phyloP scores from a whole-genome alignment of 2,113 vertebrate species.

The Addax nasomaculatus region DNA sequence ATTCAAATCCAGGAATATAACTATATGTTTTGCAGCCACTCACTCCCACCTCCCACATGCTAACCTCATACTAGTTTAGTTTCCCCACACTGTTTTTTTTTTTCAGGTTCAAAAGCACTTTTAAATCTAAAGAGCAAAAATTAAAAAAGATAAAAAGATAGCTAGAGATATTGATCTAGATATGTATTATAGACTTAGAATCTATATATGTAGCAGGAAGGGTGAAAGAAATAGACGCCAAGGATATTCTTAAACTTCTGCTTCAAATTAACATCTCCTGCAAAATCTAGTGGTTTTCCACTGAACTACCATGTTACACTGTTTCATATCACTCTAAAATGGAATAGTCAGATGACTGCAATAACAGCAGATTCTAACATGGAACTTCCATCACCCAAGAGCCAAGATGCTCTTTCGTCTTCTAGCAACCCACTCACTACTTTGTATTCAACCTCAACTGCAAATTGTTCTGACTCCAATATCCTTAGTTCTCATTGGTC shows the following conservation, averaged over 20 bases:
- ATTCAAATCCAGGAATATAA: not conserved
- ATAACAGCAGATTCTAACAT: not conserved
- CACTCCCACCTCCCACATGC: not conserved
- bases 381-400: not conserved
- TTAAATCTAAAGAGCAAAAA: not conserved
- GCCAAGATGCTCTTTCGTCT: not conserved
- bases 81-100: not conserved
- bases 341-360: not conserved
- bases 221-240: not conserved
- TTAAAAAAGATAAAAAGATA: not conserved
- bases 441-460: not conserved
- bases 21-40: not conserved
- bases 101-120: not conserved
- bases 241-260: not conserved
- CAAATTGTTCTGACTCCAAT: not conserved
- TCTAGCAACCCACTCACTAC: not conserved
- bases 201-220: not conserved
- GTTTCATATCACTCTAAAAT: not conserved
- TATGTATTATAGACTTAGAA: not conserved
- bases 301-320: not conserved
- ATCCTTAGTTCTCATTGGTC: not conserved
- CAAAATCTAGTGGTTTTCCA: not conserved
- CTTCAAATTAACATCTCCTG: not conserved
- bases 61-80: not conserved
- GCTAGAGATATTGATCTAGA: not conserved